Evolutionary conservation across 2,113 vertebrate species (phyloP), one percentile per base, ranked within the genome.

Genomic region (Coturnix japonica): DNA sequence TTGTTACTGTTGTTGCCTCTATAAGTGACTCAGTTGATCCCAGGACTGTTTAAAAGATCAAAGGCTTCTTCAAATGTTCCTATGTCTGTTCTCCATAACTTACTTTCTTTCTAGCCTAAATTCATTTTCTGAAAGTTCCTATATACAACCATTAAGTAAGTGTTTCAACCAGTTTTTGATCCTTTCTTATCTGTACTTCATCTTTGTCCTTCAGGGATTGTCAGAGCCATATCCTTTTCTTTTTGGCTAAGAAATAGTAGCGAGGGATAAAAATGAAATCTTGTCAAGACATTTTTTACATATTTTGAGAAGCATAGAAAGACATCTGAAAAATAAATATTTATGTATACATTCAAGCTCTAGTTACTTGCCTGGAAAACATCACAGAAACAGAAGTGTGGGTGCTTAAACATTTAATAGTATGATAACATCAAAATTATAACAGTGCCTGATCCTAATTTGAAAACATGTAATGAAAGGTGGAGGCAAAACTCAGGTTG

Each of bases 291-390:
- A 44, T 77, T 57, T 23, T 66, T 16, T 83, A 63, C 61, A 11
- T 53, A 51, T 33, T 35, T 53, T 51, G 61, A 73, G 56, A 67
- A 85, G 10, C 59, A 22, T 17, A 31, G 16, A 2, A 3, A 71
- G 35, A 46, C 15, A 21, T 65, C 19, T 3, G 21, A 69, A 85
- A 78, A 74, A 26, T 25, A 63, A 64, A 20, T 71, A 49, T 26
- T 35, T 57, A 26, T 3, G 3, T 44, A 19, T 5, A 30, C 9
- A 64, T 1, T 4, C 4, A 3, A 63, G 8, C 7, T 74, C 1
- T 59, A 57, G 26, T 15, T 60, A 5, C 6, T 18, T 22, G 16
- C 18, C 54, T 77, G 61, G 43, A 73, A 60, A 74, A 30, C 13
- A 44, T 21, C 5, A n/a, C 35, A 46, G 30, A 85, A 41, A 16